Evolutionary conservation across 2,888 invertebrate genomes (phyloP).

Genomic region (Atethmia centrago): DNA sequence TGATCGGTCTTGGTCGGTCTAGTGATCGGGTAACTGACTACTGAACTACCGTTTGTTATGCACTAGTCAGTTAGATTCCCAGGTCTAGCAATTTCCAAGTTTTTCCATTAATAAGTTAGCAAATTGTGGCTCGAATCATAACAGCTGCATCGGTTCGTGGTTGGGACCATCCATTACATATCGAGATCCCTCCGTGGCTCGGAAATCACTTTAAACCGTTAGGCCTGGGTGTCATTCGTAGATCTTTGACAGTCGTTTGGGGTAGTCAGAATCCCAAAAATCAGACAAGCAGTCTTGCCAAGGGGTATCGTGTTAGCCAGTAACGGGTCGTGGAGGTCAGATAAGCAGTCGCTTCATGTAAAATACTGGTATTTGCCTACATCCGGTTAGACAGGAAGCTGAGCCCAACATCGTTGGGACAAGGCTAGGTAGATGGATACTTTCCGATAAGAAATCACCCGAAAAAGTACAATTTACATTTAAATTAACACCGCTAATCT

Average conservation of each 20-base stretch:
- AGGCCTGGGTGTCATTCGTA: background rate
- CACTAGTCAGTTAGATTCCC: too few relatives aligned
- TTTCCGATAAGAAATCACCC: constrained; percentile 21
- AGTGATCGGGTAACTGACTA: too few relatives aligned
- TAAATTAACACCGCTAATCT: constrained; percentile 37
- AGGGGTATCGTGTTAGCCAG: background rate
- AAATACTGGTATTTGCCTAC: background rate
- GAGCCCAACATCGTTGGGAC: background rate
- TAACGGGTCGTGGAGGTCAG: background rate
- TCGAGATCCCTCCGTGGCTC: background rate
- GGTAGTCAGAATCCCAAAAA: background rate
- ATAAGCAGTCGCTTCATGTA: background rate
- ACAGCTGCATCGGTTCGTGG: too few relatives aligned
- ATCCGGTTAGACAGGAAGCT: background rate
- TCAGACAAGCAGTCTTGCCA: background rate
- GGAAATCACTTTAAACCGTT: background rate
- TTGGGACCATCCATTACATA: too few relatives aligned
- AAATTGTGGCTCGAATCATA: too few relatives aligned
- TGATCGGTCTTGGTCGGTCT: too few relatives aligned
- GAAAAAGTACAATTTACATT: constrained; percentile 24
- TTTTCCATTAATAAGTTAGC: too few relatives aligned
- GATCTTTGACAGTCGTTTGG: background rate
- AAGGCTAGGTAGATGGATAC: background rate
- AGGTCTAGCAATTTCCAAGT: too few relatives aligned
- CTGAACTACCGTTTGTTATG: too few relatives aligned